These are phyloP conservation scores for Polia nebulosa DNA, from an alignment of 2,888 invertebrate species.

Conservation along the genomic window DNA sequence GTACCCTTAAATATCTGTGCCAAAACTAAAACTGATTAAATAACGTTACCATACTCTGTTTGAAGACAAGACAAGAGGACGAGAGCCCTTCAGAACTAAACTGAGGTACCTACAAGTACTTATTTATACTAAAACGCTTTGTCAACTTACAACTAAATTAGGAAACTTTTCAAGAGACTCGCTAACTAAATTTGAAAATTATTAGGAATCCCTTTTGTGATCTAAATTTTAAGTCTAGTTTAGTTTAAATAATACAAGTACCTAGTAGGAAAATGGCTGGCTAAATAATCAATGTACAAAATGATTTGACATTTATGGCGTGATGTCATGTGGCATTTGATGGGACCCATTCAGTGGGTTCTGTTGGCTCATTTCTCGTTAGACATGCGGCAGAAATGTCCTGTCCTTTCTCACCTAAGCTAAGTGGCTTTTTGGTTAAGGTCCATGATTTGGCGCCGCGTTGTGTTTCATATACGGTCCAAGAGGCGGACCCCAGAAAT, in stretches of 20 bases:
- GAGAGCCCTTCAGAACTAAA: slow-evolving; percentile 6
- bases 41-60: not conserved
- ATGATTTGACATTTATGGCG: not conserved
- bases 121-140: slow-evolving; percentile 37
- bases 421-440: too few species aligned
- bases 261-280: not conserved
- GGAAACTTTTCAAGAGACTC: slow-evolving; percentile 35
- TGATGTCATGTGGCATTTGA: too few species aligned
- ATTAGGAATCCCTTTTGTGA: slow-evolving; percentile 22
- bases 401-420: too few species aligned
- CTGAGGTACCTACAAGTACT: not conserved
- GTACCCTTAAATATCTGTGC: slow-evolving; percentile 1
- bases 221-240: slow-evolving; percentile 17
- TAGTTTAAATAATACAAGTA: slow-evolving; percentile 11
- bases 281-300: not conserved
- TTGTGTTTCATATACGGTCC: too few species aligned
- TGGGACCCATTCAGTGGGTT: too few species aligned
- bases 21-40: slow-evolving; percentile 20
- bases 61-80: not conserved
- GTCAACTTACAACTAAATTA: slow-evolving; percentile 39
- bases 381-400: too few species aligned
- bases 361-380: too few species aligned
- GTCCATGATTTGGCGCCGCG: too few species aligned
- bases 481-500: too few species aligned
- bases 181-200: slow-evolving; percentile 38